A percentile compares a stretch with the other conserved stretches of the same genome.
Evolutionary conservation across 2,113 vertebrate genomes (phyloP).

Genomic region (Lamprotornis superbus): DNA sequence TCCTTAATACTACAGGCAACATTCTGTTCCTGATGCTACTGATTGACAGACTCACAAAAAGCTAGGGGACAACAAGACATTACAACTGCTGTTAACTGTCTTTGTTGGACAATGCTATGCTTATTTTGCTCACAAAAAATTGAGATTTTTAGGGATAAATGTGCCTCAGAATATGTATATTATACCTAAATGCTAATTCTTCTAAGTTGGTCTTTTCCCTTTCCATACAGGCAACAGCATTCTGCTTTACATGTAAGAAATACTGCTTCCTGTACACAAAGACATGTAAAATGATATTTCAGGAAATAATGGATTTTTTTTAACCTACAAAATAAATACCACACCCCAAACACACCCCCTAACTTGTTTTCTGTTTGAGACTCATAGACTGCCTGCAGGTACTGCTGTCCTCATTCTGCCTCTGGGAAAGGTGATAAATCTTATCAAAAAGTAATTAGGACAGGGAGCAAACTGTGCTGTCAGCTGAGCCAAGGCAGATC

Average conservation of each 20-base stretch:
- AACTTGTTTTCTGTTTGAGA: background rate
- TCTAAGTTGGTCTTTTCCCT: background rate
- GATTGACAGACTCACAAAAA: background rate
- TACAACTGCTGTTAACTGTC: conserved; percentile 4
- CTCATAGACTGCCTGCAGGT: background rate
- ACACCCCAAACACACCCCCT: background rate
- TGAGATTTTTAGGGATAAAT: background rate
- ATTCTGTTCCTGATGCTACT: background rate
- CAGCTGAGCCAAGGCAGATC: background rate
- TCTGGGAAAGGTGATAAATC: background rate
- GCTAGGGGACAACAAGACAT: background rate
- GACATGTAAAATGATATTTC: background rate
- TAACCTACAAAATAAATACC: background rate
- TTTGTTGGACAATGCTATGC: background rate
- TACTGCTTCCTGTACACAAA: conserved; percentile 25
- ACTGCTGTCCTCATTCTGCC: background rate
- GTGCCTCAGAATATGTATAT: background rate
- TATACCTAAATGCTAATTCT: background rate
- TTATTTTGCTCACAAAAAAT: background rate
- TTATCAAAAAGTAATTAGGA: conserved; percentile 58
- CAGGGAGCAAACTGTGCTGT: conserved; percentile 23
- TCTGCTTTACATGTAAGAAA: background rate
- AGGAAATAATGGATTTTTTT: background rate
- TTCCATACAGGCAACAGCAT: background rate
- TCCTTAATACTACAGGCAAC: background rate